These are phyloP conservation scores for Lepidocyrtoides sp. DNA, from an alignment of 2,888 invertebrate species.

Conservation along the genomic window DNA sequence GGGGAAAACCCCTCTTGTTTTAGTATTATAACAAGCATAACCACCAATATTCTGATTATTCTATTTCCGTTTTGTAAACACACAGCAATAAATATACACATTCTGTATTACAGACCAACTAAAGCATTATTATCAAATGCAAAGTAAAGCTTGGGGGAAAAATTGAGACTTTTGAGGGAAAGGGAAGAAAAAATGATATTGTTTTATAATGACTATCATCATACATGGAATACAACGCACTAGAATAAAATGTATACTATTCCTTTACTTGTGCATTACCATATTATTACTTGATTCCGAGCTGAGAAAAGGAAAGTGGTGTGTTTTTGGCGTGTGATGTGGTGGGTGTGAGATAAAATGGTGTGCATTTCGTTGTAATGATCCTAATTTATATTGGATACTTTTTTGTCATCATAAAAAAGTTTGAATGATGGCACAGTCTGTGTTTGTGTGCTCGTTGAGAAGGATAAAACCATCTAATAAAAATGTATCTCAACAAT, in stretches of 20 bases:
- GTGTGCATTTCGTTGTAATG: not conserved
- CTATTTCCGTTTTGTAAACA: conserved; percentile 32
- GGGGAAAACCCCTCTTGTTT: conserved; percentile 40
- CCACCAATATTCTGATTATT: not conserved
- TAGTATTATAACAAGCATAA: not conserved
- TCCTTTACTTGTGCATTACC: no score
- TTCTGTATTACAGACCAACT: no score
- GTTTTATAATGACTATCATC: no score
- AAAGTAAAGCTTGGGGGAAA: no score
- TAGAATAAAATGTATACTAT: no score
- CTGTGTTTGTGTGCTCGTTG: not conserved
- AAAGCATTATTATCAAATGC: no score
- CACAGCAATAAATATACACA: not conserved
- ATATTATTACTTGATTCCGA: no score
- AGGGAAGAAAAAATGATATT: not conserved
- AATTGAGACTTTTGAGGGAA: no score
- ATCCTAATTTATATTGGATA: not conserved
- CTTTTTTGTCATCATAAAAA: conserved; percentile 13
- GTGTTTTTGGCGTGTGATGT: not conserved
- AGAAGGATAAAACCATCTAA: not conserved
- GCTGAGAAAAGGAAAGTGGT: not conserved
- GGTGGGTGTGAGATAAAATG: not conserved
- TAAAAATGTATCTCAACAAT: conserved; percentile 3
- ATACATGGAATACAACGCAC: not conserved
- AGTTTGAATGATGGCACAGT: conserved; percentile 15